Conservation (phyloP, 2,113 vertebrate genomes). For the Mesoclemmys tuberculata region DNA sequence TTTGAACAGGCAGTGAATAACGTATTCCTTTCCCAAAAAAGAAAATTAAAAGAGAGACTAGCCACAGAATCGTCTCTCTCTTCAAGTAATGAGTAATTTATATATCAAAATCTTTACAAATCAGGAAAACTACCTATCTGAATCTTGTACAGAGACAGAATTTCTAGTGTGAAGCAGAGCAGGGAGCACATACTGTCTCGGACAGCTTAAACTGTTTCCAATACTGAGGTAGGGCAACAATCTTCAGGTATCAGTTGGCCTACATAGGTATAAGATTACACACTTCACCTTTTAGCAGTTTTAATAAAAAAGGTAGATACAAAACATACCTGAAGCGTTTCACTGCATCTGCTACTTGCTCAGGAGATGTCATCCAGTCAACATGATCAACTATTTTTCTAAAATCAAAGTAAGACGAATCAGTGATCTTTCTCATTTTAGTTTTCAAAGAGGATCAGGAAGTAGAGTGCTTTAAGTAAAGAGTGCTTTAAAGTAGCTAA, state of each 20-base stretch:
- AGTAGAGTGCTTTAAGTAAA: neutral
- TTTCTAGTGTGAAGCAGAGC: neutral
- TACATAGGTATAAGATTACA: neutral
- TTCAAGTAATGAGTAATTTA: neutral
- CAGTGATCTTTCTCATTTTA: neutral
- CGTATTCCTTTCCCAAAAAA: neutral
- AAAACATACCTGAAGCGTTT: slow-evolving; percentile 93
- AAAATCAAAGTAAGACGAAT: slow-evolving; percentile 56
- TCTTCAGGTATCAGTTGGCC: neutral
- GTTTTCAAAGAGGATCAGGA: neutral
- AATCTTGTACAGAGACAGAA: neutral
- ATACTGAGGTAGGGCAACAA: neutral
- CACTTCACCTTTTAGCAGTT: slow-evolving; percentile 67
- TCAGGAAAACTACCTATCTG: neutral
- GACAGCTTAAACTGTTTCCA: neutral
- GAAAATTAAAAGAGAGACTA: neutral
- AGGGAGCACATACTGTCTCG: neutral
- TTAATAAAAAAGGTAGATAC: neutral
- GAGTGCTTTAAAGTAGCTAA: neutral
- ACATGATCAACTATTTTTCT: slow-evolving; percentile 99
- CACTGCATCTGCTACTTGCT: slow-evolving; percentile 97
- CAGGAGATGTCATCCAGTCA: slow-evolving; percentile 96
- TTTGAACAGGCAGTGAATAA: neutral
- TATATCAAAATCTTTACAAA: neutral
- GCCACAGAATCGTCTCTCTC: neutral